Evolutionary conservation across 2,113 vertebrate species (phyloP).

Genomic region (Serinus canaria): DNA sequence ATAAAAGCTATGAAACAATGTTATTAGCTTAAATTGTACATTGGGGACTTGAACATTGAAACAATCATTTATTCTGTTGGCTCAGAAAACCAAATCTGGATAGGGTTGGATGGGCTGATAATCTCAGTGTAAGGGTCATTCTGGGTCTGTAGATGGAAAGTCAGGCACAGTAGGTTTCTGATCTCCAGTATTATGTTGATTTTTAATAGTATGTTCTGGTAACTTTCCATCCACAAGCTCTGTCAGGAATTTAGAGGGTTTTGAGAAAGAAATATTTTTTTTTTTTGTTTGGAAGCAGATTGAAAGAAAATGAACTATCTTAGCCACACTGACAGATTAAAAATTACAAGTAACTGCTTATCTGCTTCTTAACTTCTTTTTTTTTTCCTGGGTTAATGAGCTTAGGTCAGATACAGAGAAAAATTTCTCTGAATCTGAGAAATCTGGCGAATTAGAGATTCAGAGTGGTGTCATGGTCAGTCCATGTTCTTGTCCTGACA

Average conservation of each 20-base stretch:
- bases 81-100: background rate
- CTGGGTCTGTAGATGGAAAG: background rate
- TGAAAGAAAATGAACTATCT: background rate
- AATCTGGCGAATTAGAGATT: background rate
- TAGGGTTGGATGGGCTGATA: background rate
- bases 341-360: background rate
- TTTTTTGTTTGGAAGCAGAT: background rate
- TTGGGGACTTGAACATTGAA: background rate
- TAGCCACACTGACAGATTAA: background rate
- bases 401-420: background rate
- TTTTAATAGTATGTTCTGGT: background rate
- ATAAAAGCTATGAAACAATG: background rate
- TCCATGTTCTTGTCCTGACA: background rate
- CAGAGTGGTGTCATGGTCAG: background rate
- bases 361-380: background rate
- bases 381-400: background rate
- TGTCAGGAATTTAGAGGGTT: background rate
- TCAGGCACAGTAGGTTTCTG: background rate
- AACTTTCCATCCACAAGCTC: background rate
- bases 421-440: background rate
- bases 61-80: background rate
- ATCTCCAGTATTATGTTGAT: background rate
- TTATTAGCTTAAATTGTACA: background rate
- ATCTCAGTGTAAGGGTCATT: background rate
- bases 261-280: background rate